Evolutionary conservation across 2,113 vertebrate species (phyloP).

Genomic region (Etheostoma spectabile): DNA sequence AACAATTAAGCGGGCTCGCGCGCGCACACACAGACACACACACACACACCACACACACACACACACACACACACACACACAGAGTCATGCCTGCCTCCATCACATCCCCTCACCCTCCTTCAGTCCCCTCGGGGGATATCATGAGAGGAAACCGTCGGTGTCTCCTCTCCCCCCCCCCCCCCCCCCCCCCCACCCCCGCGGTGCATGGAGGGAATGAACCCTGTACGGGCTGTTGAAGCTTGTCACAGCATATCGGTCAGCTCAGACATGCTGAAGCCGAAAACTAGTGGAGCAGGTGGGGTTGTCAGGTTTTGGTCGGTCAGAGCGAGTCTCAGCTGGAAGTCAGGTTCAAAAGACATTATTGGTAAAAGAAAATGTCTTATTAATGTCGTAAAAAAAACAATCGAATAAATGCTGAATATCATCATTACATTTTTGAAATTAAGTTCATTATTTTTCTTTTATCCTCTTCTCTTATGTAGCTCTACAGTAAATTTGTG

Average conservation of each 20-base stretch:
- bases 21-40: constrained; percentile 6
- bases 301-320: constrained; percentile 32
- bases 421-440: too few relatives aligned
- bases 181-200: constrained; percentile 25
- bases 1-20: constrained; percentile 29
- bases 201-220: constrained; percentile 40
- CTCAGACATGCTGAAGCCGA: not conserved
- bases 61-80: not conserved
- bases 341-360: not conserved
- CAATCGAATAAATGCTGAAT: not conserved
- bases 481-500: constrained; percentile 2
- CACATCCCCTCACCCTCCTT: not conserved
- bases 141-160: constrained; percentile 43
- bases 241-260: constrained; percentile 63
- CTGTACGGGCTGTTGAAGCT: constrained; percentile 33
- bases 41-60: not conserved
- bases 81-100: constrained; percentile 9
- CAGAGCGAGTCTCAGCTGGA: constrained; percentile 11
- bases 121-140: constrained; percentile 46
- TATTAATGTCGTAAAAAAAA: not conserved
- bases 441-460: constrained; percentile 1
- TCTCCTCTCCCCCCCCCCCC: constrained; percentile 17
- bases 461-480: not conserved
- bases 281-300: constrained; percentile 30
- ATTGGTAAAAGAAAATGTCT: not conserved